phyloP scores from a whole-genome alignment of 1,140 invertebrate genomes.

The Neodiprion pinetum region DNA sequence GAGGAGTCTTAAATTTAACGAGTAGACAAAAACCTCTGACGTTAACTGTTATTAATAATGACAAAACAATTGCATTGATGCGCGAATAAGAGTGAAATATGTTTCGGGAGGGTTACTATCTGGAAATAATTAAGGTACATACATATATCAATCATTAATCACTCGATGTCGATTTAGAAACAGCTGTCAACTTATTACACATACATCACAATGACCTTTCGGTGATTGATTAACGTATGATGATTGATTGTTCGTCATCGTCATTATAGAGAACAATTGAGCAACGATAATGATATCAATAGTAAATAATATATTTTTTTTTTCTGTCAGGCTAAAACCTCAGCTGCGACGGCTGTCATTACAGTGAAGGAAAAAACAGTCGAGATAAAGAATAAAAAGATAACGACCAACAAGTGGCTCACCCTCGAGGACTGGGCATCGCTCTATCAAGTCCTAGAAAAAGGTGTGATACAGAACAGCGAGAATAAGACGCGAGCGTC shows the following conservation, averaged over 20 bases:
- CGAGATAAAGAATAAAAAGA: slow-evolving; percentile 35
- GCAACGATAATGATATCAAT: not conserved
- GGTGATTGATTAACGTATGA: not conserved
- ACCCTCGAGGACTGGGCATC: slow-evolving; percentile 43
- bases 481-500: slow-evolving; percentile 17
- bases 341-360: slow-evolving; percentile 41
- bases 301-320: slow-evolving; percentile 20
- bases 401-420: slow-evolving; percentile 47
- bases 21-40: too few species aligned
- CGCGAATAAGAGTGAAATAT: slow-evolving; percentile 21
- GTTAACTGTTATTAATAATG: too few species aligned
- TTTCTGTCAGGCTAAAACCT: slow-evolving; percentile 36
- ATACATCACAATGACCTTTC: too few species aligned
- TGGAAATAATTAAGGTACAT: slow-evolving; percentile 46
- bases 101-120: slow-evolving; percentile 45
- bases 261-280: not conserved
- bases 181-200: slow-evolving; percentile 30
- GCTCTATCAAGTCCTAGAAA: slow-evolving; percentile 39
- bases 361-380: slow-evolving; percentile 45
- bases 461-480: slow-evolving; percentile 38
- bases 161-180: slow-evolving; percentile 5
- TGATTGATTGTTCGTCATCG: not conserved
- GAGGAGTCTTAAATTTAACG: too few species aligned
- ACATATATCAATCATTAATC: slow-evolving; percentile 26
- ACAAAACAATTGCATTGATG: too few species aligned